phyloP scores from a whole-genome alignment of 2,797 vertebrate genomes.

The Mormyrus hasselquistii region DNA sequence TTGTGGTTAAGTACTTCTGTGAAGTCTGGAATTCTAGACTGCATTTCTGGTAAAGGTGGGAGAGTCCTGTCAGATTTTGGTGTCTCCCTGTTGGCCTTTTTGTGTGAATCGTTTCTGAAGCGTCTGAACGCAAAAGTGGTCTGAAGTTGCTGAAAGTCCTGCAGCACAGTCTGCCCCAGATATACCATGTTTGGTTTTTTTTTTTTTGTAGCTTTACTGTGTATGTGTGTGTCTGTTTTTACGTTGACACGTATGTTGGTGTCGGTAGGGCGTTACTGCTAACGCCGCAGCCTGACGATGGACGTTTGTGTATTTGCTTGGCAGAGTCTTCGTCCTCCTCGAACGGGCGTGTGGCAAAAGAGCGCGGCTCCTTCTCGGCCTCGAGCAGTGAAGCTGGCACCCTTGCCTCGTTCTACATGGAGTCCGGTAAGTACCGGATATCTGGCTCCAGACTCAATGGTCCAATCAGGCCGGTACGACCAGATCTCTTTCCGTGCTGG shows the following conservation, averaged over 20 bases:
- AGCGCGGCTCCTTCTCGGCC: conserved; percentile 59
- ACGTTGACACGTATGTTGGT: not conserved
- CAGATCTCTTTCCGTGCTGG: not conserved
- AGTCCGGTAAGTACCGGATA: conserved; percentile 65
- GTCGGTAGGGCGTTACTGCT: too few relatives aligned
- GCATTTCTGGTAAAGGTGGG: not conserved
- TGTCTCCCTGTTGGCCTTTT: not conserved
- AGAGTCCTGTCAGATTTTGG: not conserved
- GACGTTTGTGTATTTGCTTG: conserved; percentile 23
- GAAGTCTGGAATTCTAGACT: not conserved
- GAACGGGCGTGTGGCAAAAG: conserved; percentile 52
- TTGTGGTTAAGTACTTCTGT: not conserved
- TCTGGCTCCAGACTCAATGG: not conserved
- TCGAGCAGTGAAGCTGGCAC: conserved; percentile 62
- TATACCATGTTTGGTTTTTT: not conserved
- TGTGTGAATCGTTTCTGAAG: not conserved
- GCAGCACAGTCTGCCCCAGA: not conserved
- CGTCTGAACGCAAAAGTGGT: not conserved
- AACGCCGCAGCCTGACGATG: not conserved
- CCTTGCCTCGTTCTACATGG: conserved; percentile 72
- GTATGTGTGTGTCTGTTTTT: not conserved
- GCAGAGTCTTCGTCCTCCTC: conserved; percentile 58
- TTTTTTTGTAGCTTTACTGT: not conserved
- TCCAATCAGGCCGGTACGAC: not conserved
- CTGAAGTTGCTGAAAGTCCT: not conserved